These are phyloP conservation scores for Stratiomys singularior DNA, from an alignment of 2,888 invertebrate species.

Conservation along the genomic window DNA sequence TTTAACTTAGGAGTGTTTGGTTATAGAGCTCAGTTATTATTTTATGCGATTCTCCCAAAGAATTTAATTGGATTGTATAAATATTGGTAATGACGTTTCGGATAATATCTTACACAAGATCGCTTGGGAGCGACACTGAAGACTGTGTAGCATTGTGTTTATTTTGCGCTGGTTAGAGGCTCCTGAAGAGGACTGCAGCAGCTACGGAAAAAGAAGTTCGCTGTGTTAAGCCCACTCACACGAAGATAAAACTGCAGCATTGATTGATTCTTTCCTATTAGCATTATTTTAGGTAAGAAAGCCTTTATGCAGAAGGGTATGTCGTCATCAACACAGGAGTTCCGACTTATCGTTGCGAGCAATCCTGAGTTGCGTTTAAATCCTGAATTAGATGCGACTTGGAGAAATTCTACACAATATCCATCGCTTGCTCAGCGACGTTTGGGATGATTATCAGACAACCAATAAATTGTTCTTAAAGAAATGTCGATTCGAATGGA, in stretches of 20 bases:
- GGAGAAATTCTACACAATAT: constrained; percentile 28
- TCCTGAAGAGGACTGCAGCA: too few relatives aligned
- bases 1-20: too few relatives aligned
- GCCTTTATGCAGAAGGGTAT: not conserved
- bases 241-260: not conserved
- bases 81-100: too few relatives aligned
- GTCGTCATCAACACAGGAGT: not conserved
- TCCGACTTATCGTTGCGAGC: constrained; percentile 13
- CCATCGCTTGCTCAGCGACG: constrained; percentile 5
- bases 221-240: not conserved
- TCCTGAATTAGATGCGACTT: constrained; percentile 39
- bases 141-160: too few relatives aligned
- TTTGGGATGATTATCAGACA: constrained; percentile 29
- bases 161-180: too few relatives aligned
- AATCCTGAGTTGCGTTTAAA: constrained; percentile 33
- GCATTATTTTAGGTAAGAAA: not conserved
- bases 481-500: not conserved
- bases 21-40: too few relatives aligned
- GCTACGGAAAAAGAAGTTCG: too few relatives aligned
- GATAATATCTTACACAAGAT: too few relatives aligned
- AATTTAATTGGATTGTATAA: too few relatives aligned
- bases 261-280: constrained; percentile 34
- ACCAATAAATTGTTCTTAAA: constrained; percentile 35
- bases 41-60: too few relatives aligned
- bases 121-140: too few relatives aligned